A percentile compares a stretch with the other conserved stretches of the same genome.
These are phyloP conservation scores for Microtus oregoni DNA, from an alignment of 2,113 vertebrate species.

Conservation along the genomic window DNA sequence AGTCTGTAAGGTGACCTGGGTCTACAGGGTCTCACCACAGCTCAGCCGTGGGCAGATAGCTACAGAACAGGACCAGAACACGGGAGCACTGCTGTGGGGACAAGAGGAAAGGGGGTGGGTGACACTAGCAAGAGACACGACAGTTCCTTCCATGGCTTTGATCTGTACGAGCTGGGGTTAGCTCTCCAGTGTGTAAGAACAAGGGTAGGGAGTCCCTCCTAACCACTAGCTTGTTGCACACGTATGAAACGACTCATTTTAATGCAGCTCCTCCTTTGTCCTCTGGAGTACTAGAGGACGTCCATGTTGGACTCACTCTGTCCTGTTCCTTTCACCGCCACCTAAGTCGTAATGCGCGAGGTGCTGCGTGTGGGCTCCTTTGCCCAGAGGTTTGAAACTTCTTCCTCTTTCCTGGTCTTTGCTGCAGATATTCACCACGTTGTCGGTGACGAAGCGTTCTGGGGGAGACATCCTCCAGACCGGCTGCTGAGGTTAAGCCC, in stretches of 20 bases:
- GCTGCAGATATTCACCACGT: constrained; percentile 83
- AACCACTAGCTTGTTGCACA: background rate
- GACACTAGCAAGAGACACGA: background rate
- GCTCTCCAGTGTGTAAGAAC: background rate
- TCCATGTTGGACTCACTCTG: accelerated
- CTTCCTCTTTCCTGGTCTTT: constrained; percentile 49
- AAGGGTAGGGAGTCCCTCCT: background rate
- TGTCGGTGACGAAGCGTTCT: constrained; percentile 85
- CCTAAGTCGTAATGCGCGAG: background rate
- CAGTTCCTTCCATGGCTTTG: background rate
- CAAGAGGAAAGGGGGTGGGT: background rate
- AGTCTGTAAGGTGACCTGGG: background rate
- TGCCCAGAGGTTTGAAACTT: background rate
- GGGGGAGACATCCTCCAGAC: constrained; percentile 81
- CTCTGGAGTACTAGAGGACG: background rate
- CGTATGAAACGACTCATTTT: background rate
- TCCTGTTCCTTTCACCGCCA: background rate
- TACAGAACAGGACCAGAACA: background rate
- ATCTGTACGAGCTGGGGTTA: background rate
- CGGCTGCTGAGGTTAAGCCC: constrained; percentile 89
- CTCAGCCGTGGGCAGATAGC: background rate
- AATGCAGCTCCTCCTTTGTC: background rate
- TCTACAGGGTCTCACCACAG: background rate
- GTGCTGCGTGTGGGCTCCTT: no score
- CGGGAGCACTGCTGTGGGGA: background rate